Conservation (phyloP, 2,113 vertebrate species). For the Corythoichthys intestinalis region DNA sequence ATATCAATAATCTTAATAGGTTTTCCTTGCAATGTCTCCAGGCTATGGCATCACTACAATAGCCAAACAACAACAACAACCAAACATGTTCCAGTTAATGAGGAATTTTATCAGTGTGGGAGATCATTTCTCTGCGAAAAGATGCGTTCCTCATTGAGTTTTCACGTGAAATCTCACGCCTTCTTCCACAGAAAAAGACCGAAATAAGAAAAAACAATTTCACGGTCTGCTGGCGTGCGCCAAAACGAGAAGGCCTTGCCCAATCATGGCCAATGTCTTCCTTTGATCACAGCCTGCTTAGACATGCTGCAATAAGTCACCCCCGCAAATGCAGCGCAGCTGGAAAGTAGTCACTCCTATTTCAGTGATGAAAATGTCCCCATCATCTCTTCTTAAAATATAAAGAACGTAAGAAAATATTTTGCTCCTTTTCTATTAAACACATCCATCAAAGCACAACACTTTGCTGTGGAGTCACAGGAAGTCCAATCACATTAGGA, state of each 20-base stretch:
- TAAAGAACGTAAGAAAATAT: conserved; percentile 2
- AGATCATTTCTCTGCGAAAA: conserved; percentile 47
- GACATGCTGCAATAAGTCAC: conserved; percentile 24
- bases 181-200: conserved; percentile 31
- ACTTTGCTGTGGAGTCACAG: conserved; percentile 10
- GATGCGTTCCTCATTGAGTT: conserved; percentile 12
- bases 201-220: conserved; percentile 68
- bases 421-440: conserved; percentile 7
- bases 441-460: conserved; percentile 1
- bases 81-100: conserved; percentile 32
- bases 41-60: conserved; percentile 10
- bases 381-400: not conserved
- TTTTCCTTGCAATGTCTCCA: not conserved
- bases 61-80: conserved; percentile 29
- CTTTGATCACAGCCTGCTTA: conserved; percentile 27
- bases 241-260: conserved; percentile 25
- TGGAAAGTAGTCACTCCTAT: not conserved
- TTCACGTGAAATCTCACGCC: conserved; percentile 37
- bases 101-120: conserved; percentile 37
- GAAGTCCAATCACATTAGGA: conserved; percentile 1
- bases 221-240: conserved; percentile 50
- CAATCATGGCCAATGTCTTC: conserved; percentile 29
- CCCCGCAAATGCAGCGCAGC: conserved; percentile 12
- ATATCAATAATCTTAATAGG: conserved; percentile 23
- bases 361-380: not conserved